Conservation (phyloP, 1,140 invertebrate species). For the Bombus confusus region DNA sequence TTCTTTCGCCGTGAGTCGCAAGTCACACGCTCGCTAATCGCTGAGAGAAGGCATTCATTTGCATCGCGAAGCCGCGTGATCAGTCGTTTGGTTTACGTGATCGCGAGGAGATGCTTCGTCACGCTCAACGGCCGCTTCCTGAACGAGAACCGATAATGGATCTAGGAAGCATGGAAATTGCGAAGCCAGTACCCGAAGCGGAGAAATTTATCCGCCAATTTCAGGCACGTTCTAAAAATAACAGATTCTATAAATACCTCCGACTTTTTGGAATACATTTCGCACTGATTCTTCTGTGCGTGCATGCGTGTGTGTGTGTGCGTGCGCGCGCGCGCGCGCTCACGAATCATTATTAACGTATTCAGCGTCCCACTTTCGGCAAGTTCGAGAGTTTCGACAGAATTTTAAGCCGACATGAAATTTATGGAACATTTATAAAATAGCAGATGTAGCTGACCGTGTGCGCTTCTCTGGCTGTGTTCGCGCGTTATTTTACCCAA, state of each 20-base stretch:
- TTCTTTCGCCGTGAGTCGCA: neutral
- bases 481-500: too few relatives aligned
- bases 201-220: constrained; percentile 35
- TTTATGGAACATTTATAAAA: too few relatives aligned
- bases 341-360: neutral
- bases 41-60: constrained; percentile 17
- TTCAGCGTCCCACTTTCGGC: neutral
- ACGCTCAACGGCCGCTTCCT: constrained; percentile 48
- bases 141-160: neutral
- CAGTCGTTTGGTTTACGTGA: neutral
- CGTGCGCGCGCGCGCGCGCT: too few relatives aligned
- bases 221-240: neutral
- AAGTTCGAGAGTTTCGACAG: neutral
- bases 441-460: too few relatives aligned
- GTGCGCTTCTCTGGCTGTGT: too few relatives aligned
- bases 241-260: neutral
- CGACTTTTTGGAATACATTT: too few relatives aligned
- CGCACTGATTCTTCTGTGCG: rapidly evolving
- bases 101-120: constrained; percentile 43
- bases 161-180: constrained; percentile 13
- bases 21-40: neutral
- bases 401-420: too few relatives aligned
- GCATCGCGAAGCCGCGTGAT: constrained; percentile 32
- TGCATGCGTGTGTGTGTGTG: too few relatives aligned
- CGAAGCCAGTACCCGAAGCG: constrained; percentile 4